Conservation (phyloP, 2,888 invertebrate species). For the Pristionchus maxplancki region DNA sequence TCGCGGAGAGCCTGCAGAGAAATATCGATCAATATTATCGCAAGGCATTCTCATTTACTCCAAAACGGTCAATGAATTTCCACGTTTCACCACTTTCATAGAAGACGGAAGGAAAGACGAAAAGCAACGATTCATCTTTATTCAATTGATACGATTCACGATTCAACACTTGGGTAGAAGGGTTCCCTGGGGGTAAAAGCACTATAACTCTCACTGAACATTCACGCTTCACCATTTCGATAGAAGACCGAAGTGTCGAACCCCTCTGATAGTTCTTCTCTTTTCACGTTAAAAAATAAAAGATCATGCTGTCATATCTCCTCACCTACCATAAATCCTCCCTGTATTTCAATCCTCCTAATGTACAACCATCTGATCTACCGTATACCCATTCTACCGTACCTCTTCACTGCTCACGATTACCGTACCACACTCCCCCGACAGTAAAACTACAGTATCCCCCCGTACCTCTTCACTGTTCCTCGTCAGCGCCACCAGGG, state of each 20-base stretch:
- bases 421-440: not conserved
- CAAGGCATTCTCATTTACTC: too few relatives aligned
- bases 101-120: too few relatives aligned
- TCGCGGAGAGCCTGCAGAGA: not conserved
- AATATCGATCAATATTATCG: not conserved
- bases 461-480: constrained; percentile 4
- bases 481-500: not conserved
- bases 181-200: too few relatives aligned
- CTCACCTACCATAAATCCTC: too few relatives aligned
- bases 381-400: not conserved
- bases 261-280: not conserved
- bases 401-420: not conserved
- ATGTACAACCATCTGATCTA: too few relatives aligned
- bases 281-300: not conserved
- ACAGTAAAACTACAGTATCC: not conserved
- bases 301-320: not conserved
- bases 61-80: too few relatives aligned
- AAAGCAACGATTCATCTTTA: too few relatives aligned
- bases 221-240: not conserved
- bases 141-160: too few relatives aligned
- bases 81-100: too few relatives aligned
- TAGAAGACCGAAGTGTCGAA: not conserved
- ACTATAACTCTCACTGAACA: not conserved
- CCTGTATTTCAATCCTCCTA: too few relatives aligned
- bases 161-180: too few relatives aligned